Evolutionary conservation across 2,113 vertebrate species (phyloP).

Genomic region (Hassar affinis): DNA sequence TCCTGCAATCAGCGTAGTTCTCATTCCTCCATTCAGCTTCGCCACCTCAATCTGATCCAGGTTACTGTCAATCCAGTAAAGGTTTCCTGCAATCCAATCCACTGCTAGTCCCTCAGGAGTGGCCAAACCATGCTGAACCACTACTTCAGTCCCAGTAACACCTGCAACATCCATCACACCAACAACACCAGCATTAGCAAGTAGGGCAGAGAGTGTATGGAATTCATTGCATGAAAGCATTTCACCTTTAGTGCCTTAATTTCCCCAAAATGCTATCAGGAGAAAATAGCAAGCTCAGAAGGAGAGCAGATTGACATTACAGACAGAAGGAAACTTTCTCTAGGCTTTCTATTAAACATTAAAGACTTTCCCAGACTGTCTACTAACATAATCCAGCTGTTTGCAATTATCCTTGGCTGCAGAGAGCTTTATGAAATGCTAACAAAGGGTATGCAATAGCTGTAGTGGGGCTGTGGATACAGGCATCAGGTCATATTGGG

Average conservation of each 20-base stretch:
- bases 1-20: conserved; percentile 91
- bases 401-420: conserved; percentile 62
- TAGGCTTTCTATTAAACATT: conserved; percentile 55
- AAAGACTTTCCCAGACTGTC: conserved; percentile 51
- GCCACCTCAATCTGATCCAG: conserved; percentile 98
- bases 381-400: conserved; percentile 59
- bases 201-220: neutral
- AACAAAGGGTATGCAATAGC: conserved; percentile 53
- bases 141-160: conserved; percentile 88
- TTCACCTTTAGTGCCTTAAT: conserved; percentile 20
- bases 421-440: conserved; percentile 56
- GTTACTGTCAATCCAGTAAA: conserved; percentile 99
- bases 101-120: conserved; percentile 96
- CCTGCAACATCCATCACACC: conserved; percentile 68
- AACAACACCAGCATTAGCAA: conserved; percentile 16
- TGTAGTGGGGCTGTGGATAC: conserved; percentile 35
- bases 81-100: conserved; percentile 95
- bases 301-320: conserved; percentile 42
- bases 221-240: conserved; percentile 38
- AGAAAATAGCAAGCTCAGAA: conserved; percentile 43
- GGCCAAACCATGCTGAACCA: conserved; percentile 93
- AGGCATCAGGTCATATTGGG: conserved; percentile 28
- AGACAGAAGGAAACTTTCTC: conserved; percentile 49
- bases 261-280: conserved; percentile 24
- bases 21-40: conserved; percentile 88